These are phyloP conservation scores for Channallabes apus DNA, from an alignment of 2,797 vertebrate species.

Conservation along the genomic window DNA sequence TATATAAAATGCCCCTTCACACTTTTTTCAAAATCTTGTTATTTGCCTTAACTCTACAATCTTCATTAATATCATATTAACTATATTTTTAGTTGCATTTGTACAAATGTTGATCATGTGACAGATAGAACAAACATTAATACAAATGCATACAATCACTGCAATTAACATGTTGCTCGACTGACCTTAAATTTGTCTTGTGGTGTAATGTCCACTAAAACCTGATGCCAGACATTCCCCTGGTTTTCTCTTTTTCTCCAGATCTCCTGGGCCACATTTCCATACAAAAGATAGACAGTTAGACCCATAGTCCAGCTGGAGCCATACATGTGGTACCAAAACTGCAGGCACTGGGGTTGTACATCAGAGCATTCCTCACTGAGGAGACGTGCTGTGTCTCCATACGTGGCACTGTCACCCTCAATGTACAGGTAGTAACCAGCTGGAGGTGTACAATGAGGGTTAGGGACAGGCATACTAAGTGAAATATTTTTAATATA, in stretches of 20 bases:
- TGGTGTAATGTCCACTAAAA: conserved; percentile 65
- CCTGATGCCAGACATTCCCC: conserved; percentile 71
- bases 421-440: conserved; percentile 66
- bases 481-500: background rate
- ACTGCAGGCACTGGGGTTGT: conserved; percentile 74
- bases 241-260: conserved; percentile 69
- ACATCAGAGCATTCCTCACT: conserved; percentile 45
- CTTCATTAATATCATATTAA: background rate
- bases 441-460: conserved; percentile 49
- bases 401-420: conserved; percentile 57
- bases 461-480: background rate
- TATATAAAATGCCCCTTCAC: background rate
- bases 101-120: background rate
- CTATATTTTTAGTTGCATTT: background rate
- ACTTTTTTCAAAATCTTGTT: background rate
- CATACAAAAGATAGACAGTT: conserved; percentile 66
- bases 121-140: background rate
- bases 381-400: conserved; percentile 70
- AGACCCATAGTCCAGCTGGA: conserved; percentile 74
- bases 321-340: conserved; percentile 79
- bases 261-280: conserved; percentile 45
- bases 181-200: conserved; percentile 54
- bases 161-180: background rate
- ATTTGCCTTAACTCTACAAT: background rate
- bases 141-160: background rate